A percentile compares a stretch with the other conserved stretches of the same genome.
These are phyloP conservation scores for Rhyzopertha dominica DNA, from an alignment of 1,140 invertebrate species.

Conservation along the genomic window DNA sequence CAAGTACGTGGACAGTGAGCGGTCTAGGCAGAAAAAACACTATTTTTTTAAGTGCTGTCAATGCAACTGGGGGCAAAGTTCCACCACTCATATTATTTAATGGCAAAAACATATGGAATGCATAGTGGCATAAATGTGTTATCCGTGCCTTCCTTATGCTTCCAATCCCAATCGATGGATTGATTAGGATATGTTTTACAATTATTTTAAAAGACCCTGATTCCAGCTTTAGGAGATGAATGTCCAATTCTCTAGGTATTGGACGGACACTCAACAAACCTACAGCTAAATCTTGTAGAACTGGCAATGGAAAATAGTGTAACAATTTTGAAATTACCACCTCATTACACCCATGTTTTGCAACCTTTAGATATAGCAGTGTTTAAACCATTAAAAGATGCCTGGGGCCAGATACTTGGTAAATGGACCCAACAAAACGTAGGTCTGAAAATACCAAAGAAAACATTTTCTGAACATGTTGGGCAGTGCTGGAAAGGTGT, in stretches of 20 bases:
- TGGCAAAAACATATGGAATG: slow-evolving; percentile 29
- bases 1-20: slow-evolving; percentile 14
- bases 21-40: slow-evolving; percentile 10
- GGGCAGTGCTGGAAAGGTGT: slow-evolving; percentile 7
- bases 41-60: too few relatives aligned
- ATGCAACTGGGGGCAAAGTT: slow-evolving; percentile 4
- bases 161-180: slow-evolving; percentile 33
- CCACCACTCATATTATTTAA: slow-evolving; percentile 27
- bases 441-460: slow-evolving; percentile 10
- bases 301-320: slow-evolving; percentile 30
- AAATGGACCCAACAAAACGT: slow-evolving; percentile 10
- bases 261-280: slow-evolving; percentile 19
- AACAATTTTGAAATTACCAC: slow-evolving; percentile 36
- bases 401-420: slow-evolving; percentile 15
- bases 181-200: slow-evolving; percentile 27
- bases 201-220: slow-evolving; percentile 27
- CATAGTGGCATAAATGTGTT: slow-evolving; percentile 22
- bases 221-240: slow-evolving; percentile 18
- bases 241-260: slow-evolving; percentile 15
- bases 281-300: too few relatives aligned
- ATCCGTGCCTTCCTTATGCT: slow-evolving; percentile 29
- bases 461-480: slow-evolving; percentile 4
- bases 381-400: slow-evolving; percentile 22
- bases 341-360: slow-evolving; percentile 38
- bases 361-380: slow-evolving; percentile 39